These are phyloP conservation scores for Cyclophora albipunctata DNA, from an alignment of 2,888 invertebrate genomes.

Conservation along the genomic window DNA sequence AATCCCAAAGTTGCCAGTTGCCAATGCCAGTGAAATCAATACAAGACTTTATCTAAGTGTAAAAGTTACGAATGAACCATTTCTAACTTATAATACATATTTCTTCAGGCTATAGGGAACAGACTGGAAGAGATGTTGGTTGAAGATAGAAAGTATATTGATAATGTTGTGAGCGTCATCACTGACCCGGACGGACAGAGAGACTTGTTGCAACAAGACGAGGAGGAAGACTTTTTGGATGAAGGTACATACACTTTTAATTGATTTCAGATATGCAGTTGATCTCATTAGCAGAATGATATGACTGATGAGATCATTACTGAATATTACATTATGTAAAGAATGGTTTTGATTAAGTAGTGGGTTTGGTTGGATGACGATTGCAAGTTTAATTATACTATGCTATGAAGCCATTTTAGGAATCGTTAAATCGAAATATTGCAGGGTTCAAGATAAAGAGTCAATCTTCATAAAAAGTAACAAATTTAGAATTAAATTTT, in stretches of 20 bases:
- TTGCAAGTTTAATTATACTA: too few relatives aligned
- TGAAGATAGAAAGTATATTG: slow-evolving; percentile 85
- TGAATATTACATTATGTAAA: too few relatives aligned
- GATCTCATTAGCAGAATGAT: neutral
- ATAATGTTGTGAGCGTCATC: slow-evolving; percentile 79
- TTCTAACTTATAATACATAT: neutral
- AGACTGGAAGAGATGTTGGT: slow-evolving; percentile 92
- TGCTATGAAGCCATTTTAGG: too few relatives aligned
- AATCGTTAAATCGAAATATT: too few relatives aligned
- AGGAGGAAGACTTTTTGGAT: slow-evolving; percentile 98
- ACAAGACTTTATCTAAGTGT: too few relatives aligned
- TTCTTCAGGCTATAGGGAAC: slow-evolving; percentile 82
- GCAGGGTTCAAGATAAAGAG: neutral
- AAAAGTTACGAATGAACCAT: too few relatives aligned
- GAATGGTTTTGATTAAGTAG: too few relatives aligned
- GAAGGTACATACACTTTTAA: slow-evolving; percentile 78
- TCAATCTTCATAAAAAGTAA: neutral
- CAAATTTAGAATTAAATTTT: neutral
- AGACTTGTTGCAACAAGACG: slow-evolving; percentile 87
- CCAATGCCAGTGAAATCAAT: too few relatives aligned
- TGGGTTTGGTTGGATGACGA: too few relatives aligned
- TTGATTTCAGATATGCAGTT: neutral
- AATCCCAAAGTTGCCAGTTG: too few relatives aligned
- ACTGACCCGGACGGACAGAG: slow-evolving; percentile 86
- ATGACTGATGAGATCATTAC: neutral